A percentile compares a stretch with the other conserved stretches of the same genome.
Evolutionary conservation across 2,888 invertebrate genomes (phyloP).

Genomic region (Morpho achilles): DNA sequence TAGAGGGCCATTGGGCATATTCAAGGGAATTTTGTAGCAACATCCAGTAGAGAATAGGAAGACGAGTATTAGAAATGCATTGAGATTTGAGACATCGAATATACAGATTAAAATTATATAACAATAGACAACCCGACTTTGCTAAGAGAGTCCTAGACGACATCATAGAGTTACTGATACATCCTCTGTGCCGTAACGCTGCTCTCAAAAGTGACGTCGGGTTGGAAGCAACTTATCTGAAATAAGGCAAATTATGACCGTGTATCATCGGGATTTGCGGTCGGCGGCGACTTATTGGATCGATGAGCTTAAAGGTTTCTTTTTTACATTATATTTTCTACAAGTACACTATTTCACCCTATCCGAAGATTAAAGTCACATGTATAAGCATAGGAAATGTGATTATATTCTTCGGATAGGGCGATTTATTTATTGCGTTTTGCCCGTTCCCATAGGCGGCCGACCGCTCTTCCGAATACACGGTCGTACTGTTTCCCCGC

Average conservation of each 20-base stretch:
- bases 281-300: constrained; percentile 21
- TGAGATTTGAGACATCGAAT: constrained; percentile 53
- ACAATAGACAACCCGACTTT: constrained; percentile 51
- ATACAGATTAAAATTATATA: constrained; percentile 32
- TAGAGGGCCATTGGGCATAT: constrained; percentile 40
- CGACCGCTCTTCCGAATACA: constrained; percentile 19
- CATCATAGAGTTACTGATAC: constrained; percentile 19
- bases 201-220: constrained; percentile 51
- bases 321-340: constrained; percentile 14
- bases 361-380: too few species aligned
- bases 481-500: constrained; percentile 24
- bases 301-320: constrained; percentile 18
- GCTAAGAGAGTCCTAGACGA: constrained; percentile 44
- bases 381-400: too few species aligned
- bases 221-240: constrained; percentile 44
- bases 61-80: constrained; percentile 43
- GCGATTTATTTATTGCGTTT: not conserved
- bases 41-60: constrained; percentile 13
- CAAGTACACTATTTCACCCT: not conserved
- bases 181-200: not conserved
- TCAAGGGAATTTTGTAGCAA: constrained; percentile 15
- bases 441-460: not conserved
- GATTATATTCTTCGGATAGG: too few species aligned
- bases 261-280: constrained; percentile 37
- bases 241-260: constrained; percentile 35